These are phyloP conservation scores for Homarus gammarus DNA, from an alignment of 2,888 invertebrate species.

Conservation along the genomic window DNA sequence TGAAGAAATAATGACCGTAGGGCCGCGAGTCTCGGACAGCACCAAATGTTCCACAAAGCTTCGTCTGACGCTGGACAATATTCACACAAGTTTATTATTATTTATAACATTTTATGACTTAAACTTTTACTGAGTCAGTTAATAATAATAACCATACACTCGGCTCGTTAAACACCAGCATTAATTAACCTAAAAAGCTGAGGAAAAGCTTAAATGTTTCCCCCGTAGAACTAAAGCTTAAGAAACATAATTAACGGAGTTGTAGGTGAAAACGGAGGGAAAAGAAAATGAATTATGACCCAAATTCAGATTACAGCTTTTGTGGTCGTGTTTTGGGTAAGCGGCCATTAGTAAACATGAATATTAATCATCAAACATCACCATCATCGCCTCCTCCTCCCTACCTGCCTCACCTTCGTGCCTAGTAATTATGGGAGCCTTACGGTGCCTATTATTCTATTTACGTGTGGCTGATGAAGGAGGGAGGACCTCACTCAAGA, in stretches of 20 bases:
- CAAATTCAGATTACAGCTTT: slow-evolving; percentile 10
- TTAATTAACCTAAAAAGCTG: too few relatives aligned
- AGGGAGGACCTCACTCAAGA: too few relatives aligned
- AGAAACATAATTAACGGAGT: not conserved
- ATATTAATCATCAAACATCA: not conserved
- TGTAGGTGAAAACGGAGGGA: not conserved
- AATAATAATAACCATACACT: too few relatives aligned
- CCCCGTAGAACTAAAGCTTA: not conserved
- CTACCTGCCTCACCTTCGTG: not conserved
- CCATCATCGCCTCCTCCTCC: not conserved
- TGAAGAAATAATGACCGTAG: not conserved
- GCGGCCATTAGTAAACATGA: not conserved
- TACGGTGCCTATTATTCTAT: not conserved
- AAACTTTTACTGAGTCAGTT: too few relatives aligned
- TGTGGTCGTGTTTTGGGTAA: not conserved
- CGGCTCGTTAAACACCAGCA: too few relatives aligned
- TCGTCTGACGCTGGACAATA: not conserved
- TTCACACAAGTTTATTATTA: too few relatives aligned
- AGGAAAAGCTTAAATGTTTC: too few relatives aligned
- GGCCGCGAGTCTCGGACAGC: not conserved
- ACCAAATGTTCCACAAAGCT: not conserved
- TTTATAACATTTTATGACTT: too few relatives aligned
- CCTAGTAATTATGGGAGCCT: not conserved
- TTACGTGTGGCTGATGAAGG: not conserved
- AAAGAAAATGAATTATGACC: slow-evolving; percentile 4